Evolutionary conservation across 2,113 vertebrate species (phyloP).

Genomic region (Proteles cristata): DNA sequence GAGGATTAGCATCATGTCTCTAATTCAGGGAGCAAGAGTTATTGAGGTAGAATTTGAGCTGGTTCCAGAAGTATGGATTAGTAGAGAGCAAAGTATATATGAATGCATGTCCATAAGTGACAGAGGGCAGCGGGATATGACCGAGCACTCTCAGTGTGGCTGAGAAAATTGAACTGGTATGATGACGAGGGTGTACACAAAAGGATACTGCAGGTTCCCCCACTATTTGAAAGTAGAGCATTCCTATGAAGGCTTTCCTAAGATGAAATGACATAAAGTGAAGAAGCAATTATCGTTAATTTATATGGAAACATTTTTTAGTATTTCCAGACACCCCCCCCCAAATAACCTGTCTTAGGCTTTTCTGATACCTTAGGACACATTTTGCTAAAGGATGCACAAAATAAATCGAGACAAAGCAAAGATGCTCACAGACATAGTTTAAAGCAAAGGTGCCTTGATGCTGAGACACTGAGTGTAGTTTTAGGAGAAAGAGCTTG

Average conservation of each 20-base stretch:
- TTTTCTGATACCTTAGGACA: neutral
- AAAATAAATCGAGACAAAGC: neutral
- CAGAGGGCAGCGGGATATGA: neutral
- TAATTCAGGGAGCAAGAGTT: neutral
- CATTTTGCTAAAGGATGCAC: neutral
- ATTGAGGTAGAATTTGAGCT: neutral
- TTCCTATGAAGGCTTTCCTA: neutral
- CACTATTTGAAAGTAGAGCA: neutral
- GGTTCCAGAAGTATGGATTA: neutral
- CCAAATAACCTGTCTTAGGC: neutral
- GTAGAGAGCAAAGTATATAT: neutral
- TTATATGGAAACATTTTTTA: neutral
- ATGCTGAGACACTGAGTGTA: neutral
- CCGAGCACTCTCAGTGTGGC: neutral
- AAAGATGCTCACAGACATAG: neutral
- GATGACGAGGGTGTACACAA: neutral
- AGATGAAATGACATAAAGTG: neutral
- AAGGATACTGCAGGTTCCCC: neutral
- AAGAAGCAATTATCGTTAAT: neutral
- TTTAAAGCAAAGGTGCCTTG: neutral
- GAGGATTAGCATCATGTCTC: neutral
- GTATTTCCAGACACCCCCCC: neutral
- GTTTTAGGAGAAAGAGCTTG: neutral
- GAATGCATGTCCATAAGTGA: neutral
- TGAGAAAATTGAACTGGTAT: neutral